Percentiles rank a stretch among this genome's conserved stretches.
Conservation (phyloP, 2,888 invertebrate species). For the Tineola bisselliella region DNA sequence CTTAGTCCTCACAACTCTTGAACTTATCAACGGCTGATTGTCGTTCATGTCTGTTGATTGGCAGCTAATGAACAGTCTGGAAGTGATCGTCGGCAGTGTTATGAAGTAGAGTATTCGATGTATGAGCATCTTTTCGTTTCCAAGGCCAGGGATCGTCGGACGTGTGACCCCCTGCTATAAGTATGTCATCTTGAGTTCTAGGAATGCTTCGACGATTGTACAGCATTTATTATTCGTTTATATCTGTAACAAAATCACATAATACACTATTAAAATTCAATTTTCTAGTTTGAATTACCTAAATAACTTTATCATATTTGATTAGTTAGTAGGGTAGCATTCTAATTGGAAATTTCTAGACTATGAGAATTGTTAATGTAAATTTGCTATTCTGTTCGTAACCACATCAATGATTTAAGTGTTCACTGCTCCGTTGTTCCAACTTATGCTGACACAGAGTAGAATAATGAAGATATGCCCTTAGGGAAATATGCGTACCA, state of each 20-base stretch:
- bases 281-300: too few species aligned
- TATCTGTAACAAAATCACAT: constrained; percentile 43
- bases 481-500: constrained; percentile 15
- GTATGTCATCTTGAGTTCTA: constrained; percentile 46
- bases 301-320: neutral
- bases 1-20: constrained; percentile 86
- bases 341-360: neutral
- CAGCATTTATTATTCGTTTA: constrained; percentile 38
- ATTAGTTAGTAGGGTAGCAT: too few species aligned
- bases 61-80: constrained; percentile 51
- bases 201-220: constrained; percentile 23
- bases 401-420: neutral
- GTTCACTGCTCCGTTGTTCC: neutral
- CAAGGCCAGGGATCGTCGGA: constrained; percentile 40
- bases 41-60: constrained; percentile 51
- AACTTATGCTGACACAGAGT: neutral
- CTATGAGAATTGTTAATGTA: neutral
- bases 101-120: constrained; percentile 55
- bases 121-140: constrained; percentile 57
- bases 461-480: constrained; percentile 13
- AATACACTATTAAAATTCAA: neutral
- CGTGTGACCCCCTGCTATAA: constrained; percentile 47
- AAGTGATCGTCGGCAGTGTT: constrained; percentile 58
- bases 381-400: neutral
- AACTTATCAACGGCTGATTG: constrained; percentile 71